Evolutionary conservation across 1,140 invertebrate genomes (phyloP).

Genomic region (Melanaphis sacchari): DNA sequence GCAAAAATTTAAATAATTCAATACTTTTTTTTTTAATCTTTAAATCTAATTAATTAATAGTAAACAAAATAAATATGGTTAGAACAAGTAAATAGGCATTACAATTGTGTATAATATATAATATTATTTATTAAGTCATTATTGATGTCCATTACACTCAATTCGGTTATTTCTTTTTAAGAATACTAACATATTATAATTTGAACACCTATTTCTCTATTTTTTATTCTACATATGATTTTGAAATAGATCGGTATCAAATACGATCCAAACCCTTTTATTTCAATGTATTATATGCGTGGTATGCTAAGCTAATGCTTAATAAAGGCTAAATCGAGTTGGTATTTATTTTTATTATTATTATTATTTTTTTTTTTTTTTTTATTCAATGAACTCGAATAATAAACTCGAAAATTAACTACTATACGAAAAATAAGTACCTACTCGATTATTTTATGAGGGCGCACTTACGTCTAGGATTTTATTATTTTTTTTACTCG

Average conservation of each 20-base stretch:
- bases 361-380: neutral
- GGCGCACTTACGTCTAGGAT: neutral
- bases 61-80: neutral
- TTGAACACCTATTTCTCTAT: neutral
- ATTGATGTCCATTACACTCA: neutral
- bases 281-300: neutral
- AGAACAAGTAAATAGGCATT: neutral
- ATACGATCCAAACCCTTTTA: neutral
- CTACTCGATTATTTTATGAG: conserved; percentile 25
- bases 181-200: neutral
- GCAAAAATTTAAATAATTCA: neutral
- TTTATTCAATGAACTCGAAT: neutral
- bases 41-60: neutral
- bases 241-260: neutral
- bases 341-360: neutral
- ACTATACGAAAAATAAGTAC: neutral
- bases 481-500: neutral
- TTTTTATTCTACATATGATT: neutral
- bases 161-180: neutral
- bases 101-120: neutral
- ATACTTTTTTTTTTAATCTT: neutral
- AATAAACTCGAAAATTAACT: conserved; percentile 4
- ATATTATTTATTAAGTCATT: neutral
- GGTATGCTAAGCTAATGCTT: neutral
- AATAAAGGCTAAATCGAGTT: neutral